Percentiles rank a stretch among this genome's conserved stretches.
Evolutionary conservation across 1,140 invertebrate genomes (phyloP).

Genomic region (Paraescarpia echinospica): DNA sequence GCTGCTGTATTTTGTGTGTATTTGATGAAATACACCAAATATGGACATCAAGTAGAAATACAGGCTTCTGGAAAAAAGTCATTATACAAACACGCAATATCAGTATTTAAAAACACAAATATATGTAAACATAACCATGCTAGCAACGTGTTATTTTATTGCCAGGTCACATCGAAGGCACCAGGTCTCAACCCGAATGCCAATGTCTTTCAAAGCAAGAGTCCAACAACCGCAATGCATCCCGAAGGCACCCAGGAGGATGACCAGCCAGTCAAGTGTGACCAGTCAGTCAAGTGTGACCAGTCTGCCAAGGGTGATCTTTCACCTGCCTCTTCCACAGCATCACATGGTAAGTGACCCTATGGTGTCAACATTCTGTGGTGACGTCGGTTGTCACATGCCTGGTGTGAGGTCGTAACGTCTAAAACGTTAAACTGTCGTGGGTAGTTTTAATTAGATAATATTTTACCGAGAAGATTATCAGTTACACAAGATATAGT

Average conservation of each 20-base stretch:
- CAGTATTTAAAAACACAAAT: no score
- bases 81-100: no score
- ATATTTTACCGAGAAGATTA: no score
- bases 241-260: conserved; percentile 23
- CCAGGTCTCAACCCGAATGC: conserved; percentile 54
- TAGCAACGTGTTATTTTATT: background rate
- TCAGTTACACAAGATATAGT: no score
- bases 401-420: background rate
- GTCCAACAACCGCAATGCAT: conserved; percentile 20
- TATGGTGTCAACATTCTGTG: conserved; percentile 23
- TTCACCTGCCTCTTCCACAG: conserved; percentile 19
- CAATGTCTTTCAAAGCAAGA: conserved; percentile 45
- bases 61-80: no score
- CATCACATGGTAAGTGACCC: conserved; percentile 32
- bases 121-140: no score
- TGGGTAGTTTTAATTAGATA: no score
- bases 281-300: conserved; percentile 2
- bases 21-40: no score
- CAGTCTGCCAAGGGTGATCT: conserved; percentile 10
- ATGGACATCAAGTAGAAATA: no score
- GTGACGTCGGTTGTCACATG: conserved; percentile 25
- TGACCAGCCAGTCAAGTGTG: background rate
- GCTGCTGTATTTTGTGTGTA: no score
- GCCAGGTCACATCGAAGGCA: conserved; percentile 38
- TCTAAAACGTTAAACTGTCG: no score